phyloP scores from a whole-genome alignment of 2,888 invertebrate genomes.

The Coremacera marginata region DNA sequence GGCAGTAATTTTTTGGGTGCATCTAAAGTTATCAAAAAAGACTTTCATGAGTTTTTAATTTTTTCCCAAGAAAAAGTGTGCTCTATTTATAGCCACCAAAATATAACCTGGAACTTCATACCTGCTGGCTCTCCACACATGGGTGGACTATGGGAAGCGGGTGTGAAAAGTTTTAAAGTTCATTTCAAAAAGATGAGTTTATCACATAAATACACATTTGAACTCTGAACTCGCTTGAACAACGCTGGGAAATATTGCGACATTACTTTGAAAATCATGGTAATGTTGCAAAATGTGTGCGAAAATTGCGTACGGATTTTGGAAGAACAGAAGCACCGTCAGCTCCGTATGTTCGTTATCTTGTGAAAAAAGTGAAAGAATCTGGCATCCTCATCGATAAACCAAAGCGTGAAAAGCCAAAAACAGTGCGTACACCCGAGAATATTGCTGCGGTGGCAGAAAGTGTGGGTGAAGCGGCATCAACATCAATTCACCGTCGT shows the following conservation, averaged over 20 bases:
- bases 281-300: too few species aligned
- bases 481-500: too few species aligned
- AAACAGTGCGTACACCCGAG: too few species aligned
- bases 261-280: too few species aligned
- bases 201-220: conserved; percentile 10
- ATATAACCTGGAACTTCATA: conserved; percentile 22
- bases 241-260: too few species aligned
- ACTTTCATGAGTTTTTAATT: background rate
- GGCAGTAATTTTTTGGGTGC: conserved; percentile 25
- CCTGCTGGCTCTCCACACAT: conserved; percentile 1
- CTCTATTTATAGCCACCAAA: background rate
- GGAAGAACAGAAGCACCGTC: too few species aligned
- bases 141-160: conserved; percentile 20
- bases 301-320: too few species aligned
- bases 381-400: background rate
- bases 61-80: background rate
- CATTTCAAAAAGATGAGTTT: background rate
- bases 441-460: too few species aligned
- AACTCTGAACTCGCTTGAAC: background rate
- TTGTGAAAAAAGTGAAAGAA: too few species aligned
- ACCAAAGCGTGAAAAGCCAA: too few species aligned
- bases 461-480: too few species aligned
- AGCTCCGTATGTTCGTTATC: too few species aligned
- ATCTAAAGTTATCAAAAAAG: background rate
- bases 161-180: background rate